These are phyloP conservation scores for Aviceda cuculoides DNA, from an alignment of 2,797 vertebrate genomes.

Conservation along the genomic window DNA sequence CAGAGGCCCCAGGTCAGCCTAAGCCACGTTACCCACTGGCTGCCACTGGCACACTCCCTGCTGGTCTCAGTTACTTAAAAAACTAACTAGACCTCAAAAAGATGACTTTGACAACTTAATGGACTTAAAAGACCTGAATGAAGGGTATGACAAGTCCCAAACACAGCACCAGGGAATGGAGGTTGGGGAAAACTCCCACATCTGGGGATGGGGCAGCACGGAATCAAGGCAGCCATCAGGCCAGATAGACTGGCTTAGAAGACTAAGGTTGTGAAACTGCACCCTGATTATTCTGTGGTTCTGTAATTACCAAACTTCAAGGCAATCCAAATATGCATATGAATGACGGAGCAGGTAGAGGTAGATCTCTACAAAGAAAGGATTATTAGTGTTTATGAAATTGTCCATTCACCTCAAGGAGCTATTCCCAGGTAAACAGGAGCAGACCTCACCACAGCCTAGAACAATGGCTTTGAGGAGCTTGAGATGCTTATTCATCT, in stretches of 20 bases:
- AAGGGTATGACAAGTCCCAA: not conserved
- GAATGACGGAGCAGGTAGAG: not conserved
- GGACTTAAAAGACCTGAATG: not conserved
- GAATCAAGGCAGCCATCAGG: not conserved
- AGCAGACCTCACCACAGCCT: not conserved
- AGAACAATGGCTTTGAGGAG: not conserved
- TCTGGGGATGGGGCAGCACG: not conserved
- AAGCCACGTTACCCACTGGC: not conserved
- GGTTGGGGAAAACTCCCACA: not conserved
- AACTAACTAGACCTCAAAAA: not conserved
- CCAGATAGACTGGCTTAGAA: not conserved
- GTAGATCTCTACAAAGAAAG: not conserved
- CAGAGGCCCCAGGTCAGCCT: not conserved
- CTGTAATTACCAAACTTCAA: conserved; percentile 36
- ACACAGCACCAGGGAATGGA: not conserved
- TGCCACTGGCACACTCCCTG: not conserved
- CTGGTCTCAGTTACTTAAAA: not conserved
- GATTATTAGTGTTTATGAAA: not conserved
- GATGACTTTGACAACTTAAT: not conserved
- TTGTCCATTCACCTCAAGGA: not conserved
- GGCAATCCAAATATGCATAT: not conserved
- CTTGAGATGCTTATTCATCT: conserved; percentile 39
- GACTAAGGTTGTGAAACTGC: not conserved
- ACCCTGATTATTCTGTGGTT: not conserved
- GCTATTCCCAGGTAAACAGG: not conserved